Base-by-base conservation (phyloP, 1,140 invertebrate genomes). In the Drosophila kurseongensis region DNA sequence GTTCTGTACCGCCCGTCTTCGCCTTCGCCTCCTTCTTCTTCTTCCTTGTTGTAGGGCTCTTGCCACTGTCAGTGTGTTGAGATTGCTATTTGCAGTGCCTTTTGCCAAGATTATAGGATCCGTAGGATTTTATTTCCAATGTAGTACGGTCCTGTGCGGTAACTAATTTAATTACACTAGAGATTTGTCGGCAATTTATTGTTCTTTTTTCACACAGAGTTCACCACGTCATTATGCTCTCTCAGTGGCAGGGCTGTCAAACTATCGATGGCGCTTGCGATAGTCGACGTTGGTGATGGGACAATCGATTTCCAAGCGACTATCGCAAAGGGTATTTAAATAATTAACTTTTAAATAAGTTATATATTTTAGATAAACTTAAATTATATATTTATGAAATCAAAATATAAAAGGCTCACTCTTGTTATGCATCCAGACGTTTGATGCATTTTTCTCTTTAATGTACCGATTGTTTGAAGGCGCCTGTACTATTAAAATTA, bases 131-230 rank as follows among this genome's bases (percentile, higher is more conserved):
- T 1, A 7, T 7, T 32, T 32, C 6, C 12, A 29, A 36, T 10
- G 36, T 8, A 36, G 14, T 63, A 10, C 10, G 12, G 7, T 71
- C 6, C 27, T 48, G 41, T 40, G 27, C 61, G 50, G 54, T 45
- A 79, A 67, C 73, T 84, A 73, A 73, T 79, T 80, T 52, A 80
- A 84, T 77, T 84, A 75, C 60, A 83, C 68, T 75, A 75, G 23
- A 65, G 73, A 75, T 88, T 72, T 88, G 83, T 86, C 82, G 82
- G 83, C 83, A 82, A 88, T 82, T 82, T 85, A 85, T 77, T 89
- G 68, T 88, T 88, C 77, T 80, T 84, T 56, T 75, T 85, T 89
- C 79, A 82, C 78, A 72, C 72, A 75, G 66, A 73, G 74, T 88
- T 81, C 79, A 86, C 83, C 83, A 88, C 83, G 83, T 88, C 83